phyloP scores from a whole-genome alignment of 1,140 invertebrate genomes.

The Adelges cooleyi region DNA sequence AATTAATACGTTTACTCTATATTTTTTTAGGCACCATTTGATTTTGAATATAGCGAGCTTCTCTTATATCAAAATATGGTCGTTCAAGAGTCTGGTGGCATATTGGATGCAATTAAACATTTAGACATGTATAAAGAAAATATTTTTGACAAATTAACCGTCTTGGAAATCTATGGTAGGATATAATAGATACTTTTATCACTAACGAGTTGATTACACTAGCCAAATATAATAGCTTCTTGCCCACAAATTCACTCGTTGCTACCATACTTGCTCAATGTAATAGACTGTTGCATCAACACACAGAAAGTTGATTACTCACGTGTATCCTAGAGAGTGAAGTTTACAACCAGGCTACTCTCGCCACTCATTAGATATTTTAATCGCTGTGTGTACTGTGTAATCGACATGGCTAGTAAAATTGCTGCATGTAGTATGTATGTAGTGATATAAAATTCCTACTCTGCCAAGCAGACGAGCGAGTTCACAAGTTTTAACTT shows the following conservation, averaged over 20 bases:
- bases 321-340: not conserved
- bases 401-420: too few relatives aligned
- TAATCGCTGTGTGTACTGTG: too few relatives aligned
- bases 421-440: too few relatives aligned
- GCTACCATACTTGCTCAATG: not conserved
- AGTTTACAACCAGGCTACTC: too few relatives aligned
- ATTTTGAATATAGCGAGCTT: constrained; percentile 95
- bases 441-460: too few relatives aligned
- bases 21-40: constrained; percentile 64
- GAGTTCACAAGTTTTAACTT: too few relatives aligned
- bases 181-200: constrained; percentile 19
- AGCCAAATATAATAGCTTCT: too few relatives aligned
- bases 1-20: constrained; percentile 36
- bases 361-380: too few relatives aligned
- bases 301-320: too few relatives aligned
- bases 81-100: constrained; percentile 72
- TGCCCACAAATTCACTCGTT: too few relatives aligned
- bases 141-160: constrained; percentile 87
- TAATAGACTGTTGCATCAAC: too few relatives aligned
- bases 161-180: constrained; percentile 73
- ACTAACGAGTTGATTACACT: not conserved
- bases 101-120: constrained; percentile 74
- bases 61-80: constrained; percentile 95
- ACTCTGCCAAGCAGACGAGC: too few relatives aligned
- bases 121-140: constrained; percentile 72